Base-by-base conservation (phyloP, 2,888 invertebrate genomes). In the Pharmacophagus antenor region DNA sequence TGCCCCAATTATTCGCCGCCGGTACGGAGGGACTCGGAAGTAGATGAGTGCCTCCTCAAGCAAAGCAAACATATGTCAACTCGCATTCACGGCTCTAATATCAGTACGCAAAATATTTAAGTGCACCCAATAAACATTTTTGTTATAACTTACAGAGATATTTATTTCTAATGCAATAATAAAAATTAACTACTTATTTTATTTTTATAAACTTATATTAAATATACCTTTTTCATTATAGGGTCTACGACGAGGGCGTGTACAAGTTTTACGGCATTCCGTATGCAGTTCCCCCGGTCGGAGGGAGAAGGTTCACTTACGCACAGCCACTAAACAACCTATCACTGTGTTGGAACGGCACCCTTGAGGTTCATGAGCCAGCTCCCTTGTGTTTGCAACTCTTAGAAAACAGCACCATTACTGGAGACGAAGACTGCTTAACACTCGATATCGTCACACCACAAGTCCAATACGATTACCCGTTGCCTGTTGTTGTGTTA, bases 401-500 rank as follows among this genome's bases (percentile, higher is more conserved):
- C 51, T 88, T 94, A 58, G 92, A 93, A 58, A 93, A 94, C 68
- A 93, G 94, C 21, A 92, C 92, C 0, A 84, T 93, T 17, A 87
- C 91, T n/a, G 96, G 96, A 0, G 86, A 90, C 3, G 97, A 97
- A 80, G 94, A 97, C 78, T 97, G 97, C 69, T 85, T 97, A 41
- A 95, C 95, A 18, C 82, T 97, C 8, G 97, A 97, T 72, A 93
- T 97, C 1, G 94, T 95, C 31, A 96, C 97, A 1, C 97, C 97
- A 0, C 93, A 94, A 65, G 94, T 96, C 2, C 91, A 95, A 50
- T 96, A 96, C 73, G 94, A 95, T 67, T 93, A 93, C 18, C 96
- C 95, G 0, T 78, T 96, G 60, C 96, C 97, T 0, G 96, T 97
- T 0, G 94, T 97, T 49, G 95, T 97, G 0, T 88, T 96, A 63